Conservation (phyloP, 2,888 invertebrate genomes). For the Onthophagus sagittarius region DNA sequence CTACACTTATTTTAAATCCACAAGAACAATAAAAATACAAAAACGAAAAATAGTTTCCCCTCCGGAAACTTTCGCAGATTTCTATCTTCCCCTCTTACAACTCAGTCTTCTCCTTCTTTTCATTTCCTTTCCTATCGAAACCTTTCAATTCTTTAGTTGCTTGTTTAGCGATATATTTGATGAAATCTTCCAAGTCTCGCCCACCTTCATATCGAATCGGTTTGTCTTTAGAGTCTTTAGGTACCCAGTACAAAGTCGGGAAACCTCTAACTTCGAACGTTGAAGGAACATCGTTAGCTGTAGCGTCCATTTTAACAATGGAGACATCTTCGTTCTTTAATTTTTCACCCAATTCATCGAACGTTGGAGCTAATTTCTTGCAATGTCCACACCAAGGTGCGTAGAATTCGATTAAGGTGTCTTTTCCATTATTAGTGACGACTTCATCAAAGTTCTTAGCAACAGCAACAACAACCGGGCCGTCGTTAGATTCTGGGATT, state of each 20-base stretch:
- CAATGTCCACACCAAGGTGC: slow-evolving; percentile 99
- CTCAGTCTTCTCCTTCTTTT: slow-evolving; percentile 56
- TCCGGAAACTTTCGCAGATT: background rate
- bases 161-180: slow-evolving; percentile 91
- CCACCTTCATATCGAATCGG: slow-evolving; percentile 91
- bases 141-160: slow-evolving; percentile 83
- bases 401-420: slow-evolving; percentile 96
- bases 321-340: slow-evolving; percentile 82
- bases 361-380: slow-evolving; percentile 90
- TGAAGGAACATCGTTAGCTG: slow-evolving; percentile 94
- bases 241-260: slow-evolving; percentile 95
- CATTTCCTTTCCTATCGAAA: slow-evolving; percentile 80
- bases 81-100: slow-evolving; percentile 49
- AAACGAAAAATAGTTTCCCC: too few species aligned
- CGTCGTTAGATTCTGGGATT: slow-evolving; percentile 80
- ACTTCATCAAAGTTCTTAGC: slow-evolving; percentile 96
- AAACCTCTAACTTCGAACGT: slow-evolving; percentile 92
- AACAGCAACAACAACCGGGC: slow-evolving; percentile 84
- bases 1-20: too few species aligned
- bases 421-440: slow-evolving; percentile 85
- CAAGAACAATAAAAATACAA: too few species aligned
- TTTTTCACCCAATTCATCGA: slow-evolving; percentile 89
- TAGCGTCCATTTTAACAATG: slow-evolving; percentile 98
- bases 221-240: slow-evolving; percentile 72
- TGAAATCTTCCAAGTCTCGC: slow-evolving; percentile 87